Base-by-base conservation (phyloP, 2,797 vertebrate species). In the Esox lucius region DNA sequence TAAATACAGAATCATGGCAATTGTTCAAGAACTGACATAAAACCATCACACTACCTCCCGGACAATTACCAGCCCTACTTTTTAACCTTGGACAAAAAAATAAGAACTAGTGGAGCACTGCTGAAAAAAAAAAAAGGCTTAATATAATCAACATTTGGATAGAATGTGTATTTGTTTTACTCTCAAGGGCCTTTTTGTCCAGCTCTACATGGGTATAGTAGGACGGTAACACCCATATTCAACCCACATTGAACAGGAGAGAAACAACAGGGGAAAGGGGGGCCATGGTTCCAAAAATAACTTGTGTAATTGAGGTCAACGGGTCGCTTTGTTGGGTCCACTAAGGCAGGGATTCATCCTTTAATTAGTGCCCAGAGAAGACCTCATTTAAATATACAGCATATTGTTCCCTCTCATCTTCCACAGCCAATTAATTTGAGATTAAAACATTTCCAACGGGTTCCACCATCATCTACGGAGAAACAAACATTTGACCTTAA, bases 341-440 rank as follows among this genome's bases (percentile, higher is more conserved):
- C 84, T 80, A 90, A 92, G 91, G 90, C 85, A 83, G 85, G 46
- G 88, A 91, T 90, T 88, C 86, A 90, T 86, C 87, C 87, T 88
- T 94, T 94, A 94, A 94, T 94, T 94, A 94, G 94, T 92, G 91
- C 89, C 89, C 87, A 93, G 16, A 80, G 85, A 92, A 93, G 89
- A 93, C 87, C 92, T 91, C 79, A 91, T 93, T 93, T 93, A 93
- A 90, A 91, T 87, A 83, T 88, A 84, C 81, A 84, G 86, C 76
- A 80, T 31, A 24, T 78, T 75, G 79, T 65, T 61, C 71, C 71
- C 46, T 31, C 80, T 24, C 48, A 67, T 77, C 88, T 81, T 86
- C 86, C 86, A 88, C 70, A 90, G 89, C 76, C 90, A 93, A 93
- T 92, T 93, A 89, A 87, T 89, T 89, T 86, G 78, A 87, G 85